Conservation (phyloP, 1,140 invertebrate species). For the Drosophila littoralis region DNA sequence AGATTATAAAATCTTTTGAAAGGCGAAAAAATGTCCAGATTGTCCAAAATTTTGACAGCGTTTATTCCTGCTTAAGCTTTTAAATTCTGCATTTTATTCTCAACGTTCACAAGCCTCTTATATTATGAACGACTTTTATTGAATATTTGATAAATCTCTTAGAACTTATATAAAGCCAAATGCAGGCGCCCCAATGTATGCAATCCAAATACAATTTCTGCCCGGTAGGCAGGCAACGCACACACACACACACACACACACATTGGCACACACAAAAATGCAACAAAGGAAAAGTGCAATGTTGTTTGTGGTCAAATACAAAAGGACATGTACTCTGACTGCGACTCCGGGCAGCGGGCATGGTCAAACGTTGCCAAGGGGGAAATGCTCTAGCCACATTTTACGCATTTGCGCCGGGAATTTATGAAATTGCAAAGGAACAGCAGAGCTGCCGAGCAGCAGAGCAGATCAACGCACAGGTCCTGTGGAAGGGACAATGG, state of each 20-base stretch:
- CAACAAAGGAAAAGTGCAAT: slow-evolving; percentile 75
- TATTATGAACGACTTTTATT: slow-evolving; percentile 23
- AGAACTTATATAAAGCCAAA: slow-evolving; percentile 1
- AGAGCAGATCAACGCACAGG: slow-evolving; percentile 52
- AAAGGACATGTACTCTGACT: slow-evolving; percentile 36
- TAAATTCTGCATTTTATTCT: not conserved
- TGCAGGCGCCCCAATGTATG: not conserved
- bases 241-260: not conserved
- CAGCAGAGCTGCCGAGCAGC: slow-evolving; percentile 26
- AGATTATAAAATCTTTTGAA: too few relatives aligned
- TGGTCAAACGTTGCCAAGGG: slow-evolving; percentile 36
- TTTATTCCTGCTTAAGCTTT: too few relatives aligned
- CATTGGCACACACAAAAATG: slow-evolving; percentile 47
- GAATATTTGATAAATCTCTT: slow-evolving; percentile 27
- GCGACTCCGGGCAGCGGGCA: not conserved
- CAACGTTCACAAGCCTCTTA: not conserved
- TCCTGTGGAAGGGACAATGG: slow-evolving; percentile 42
- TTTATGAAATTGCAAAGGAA: slow-evolving; percentile 76
- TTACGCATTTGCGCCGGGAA: slow-evolving; percentile 71
- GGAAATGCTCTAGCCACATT: slow-evolving; percentile 56
- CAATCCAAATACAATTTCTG: slow-evolving; percentile 6
- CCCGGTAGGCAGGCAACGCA: not conserved
- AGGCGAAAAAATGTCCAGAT: too few relatives aligned
- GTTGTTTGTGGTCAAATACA: slow-evolving; percentile 74
- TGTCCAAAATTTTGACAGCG: too few relatives aligned